Conservation (phyloP, 2,797 vertebrate genomes). For the Huso huso region DNA sequence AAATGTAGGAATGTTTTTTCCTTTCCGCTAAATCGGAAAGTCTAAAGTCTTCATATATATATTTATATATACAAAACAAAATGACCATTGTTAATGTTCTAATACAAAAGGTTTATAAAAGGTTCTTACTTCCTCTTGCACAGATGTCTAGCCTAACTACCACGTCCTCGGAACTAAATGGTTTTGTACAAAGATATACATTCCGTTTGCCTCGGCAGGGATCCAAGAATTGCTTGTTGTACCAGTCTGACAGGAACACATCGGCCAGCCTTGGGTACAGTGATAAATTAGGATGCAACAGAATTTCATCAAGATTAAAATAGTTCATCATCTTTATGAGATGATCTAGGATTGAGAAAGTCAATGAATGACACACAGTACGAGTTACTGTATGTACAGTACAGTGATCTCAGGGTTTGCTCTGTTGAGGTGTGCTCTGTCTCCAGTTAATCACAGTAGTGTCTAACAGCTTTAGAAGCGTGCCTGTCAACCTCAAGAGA, state of each 20-base stretch:
- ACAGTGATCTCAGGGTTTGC: too few relatives aligned
- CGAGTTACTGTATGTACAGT: too few relatives aligned
- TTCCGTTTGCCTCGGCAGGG: conserved; percentile 67
- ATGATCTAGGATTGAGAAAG: too few relatives aligned
- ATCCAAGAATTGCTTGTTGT: conserved; percentile 53
- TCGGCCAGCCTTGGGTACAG: too few relatives aligned
- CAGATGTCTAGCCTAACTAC: conserved; percentile 86
- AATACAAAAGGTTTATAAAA: conserved; percentile 99
- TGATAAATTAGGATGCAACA: too few relatives aligned
- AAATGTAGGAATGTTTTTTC: conserved; percentile 97
- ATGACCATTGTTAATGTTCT: conserved; percentile 97
- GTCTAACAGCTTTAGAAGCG: too few relatives aligned
- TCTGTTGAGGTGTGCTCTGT: too few relatives aligned
- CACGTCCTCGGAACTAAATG: conserved; percentile 80
- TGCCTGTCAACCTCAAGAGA: too few relatives aligned
- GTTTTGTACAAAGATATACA: conserved; percentile 87
- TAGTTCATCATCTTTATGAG: too few relatives aligned
- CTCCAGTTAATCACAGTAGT: too few relatives aligned
- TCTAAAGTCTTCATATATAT: conserved; percentile 66
- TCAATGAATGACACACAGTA: too few relatives aligned
- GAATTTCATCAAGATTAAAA: too few relatives aligned
- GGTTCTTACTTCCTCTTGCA: conserved; percentile 70
- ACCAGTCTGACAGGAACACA: not conserved
- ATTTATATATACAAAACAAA: conserved; percentile 81
- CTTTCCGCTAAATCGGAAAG: conserved; percentile 96